Percentiles rank a stretch among this genome's conserved stretches.
These are phyloP conservation scores for Dinoponera quadriceps DNA, from an alignment of 1,140 invertebrate species.

Conservation along the genomic window DNA sequence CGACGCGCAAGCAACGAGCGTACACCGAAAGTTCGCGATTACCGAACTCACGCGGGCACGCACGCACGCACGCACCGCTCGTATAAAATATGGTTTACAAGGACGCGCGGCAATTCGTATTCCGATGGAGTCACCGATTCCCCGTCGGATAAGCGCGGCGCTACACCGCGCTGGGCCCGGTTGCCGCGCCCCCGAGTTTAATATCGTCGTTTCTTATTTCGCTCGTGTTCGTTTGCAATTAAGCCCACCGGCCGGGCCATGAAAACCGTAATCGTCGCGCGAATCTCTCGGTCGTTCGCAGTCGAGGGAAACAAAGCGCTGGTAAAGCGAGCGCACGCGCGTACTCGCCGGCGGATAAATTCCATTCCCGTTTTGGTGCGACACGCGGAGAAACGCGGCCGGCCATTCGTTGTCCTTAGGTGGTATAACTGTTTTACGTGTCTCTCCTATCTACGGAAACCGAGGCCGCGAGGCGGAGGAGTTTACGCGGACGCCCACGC, in stretches of 20 bases:
- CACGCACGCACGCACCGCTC: background rate
- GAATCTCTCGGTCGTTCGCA: constrained; percentile 13
- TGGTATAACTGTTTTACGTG: constrained; percentile 46
- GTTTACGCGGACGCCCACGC: constrained; percentile 15
- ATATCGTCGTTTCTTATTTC: constrained; percentile 15
- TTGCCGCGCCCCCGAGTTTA: background rate
- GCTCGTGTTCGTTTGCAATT: constrained; percentile 19
- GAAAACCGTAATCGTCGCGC: constrained; percentile 12
- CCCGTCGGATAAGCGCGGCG: background rate
- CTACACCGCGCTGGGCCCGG: background rate
- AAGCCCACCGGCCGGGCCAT: background rate
- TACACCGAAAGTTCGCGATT: background rate
- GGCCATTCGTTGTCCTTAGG: constrained; percentile 27
- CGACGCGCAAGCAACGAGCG: no score
- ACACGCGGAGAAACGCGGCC: background rate
- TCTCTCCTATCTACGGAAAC: constrained; percentile 9
- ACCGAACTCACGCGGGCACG: no score
- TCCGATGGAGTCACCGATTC: background rate
- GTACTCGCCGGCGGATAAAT: constrained; percentile 9
- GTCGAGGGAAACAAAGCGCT: constrained; percentile 7
- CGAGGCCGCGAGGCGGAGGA: background rate
- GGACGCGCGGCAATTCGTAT: background rate
- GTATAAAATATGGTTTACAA: constrained; percentile 5
- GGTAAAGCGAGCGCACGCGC: no score
- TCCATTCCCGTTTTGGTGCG: background rate